Conservation (phyloP, 2,888 invertebrate species). For the Dinocampus coccinellae region DNA sequence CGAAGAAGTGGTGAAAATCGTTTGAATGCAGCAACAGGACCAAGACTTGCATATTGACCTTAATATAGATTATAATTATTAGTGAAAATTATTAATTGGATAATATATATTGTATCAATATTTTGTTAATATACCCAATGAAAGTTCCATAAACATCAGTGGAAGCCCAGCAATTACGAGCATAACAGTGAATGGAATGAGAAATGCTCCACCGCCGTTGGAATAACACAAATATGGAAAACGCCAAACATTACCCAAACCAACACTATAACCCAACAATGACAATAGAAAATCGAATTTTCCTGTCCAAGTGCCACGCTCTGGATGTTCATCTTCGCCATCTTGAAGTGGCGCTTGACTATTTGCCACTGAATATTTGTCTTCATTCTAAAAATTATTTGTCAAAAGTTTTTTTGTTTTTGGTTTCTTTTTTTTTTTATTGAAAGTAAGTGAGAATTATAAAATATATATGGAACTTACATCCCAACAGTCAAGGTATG, state of each 20-base stretch:
- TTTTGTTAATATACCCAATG: conserved; percentile 72
- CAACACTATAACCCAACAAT: conserved; percentile 80
- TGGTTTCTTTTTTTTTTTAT: no score
- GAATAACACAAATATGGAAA: conserved; percentile 83
- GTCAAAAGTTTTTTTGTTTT: no score
- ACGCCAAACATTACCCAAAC: conserved; percentile 82
- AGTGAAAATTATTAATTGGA: background rate
- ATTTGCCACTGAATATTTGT: conserved; percentile 70
- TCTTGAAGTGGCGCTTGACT: conserved; percentile 69
- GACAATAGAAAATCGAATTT: conserved; percentile 81
- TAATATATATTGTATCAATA: background rate
- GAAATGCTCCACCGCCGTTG: conserved; percentile 85
- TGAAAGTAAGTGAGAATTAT: no score
- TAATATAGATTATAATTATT: conserved; percentile 20
- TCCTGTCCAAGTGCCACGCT: conserved; percentile 82
- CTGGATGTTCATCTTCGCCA: conserved; percentile 70
- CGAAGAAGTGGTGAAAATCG: conserved; percentile 84
- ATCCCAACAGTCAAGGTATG: conserved; percentile 66
- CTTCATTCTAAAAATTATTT: conserved; percentile 62
- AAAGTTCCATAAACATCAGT: conserved; percentile 87
- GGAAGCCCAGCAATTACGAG: conserved; percentile 84
- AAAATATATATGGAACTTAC: conserved; percentile 52
- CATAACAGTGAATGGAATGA: conserved; percentile 87
- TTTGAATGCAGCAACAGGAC: conserved; percentile 85
- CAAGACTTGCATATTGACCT: conserved; percentile 83